Evolutionary conservation across 1,140 invertebrate genomes (phyloP).

Genomic region (Elymnias hypermnestra): DNA sequence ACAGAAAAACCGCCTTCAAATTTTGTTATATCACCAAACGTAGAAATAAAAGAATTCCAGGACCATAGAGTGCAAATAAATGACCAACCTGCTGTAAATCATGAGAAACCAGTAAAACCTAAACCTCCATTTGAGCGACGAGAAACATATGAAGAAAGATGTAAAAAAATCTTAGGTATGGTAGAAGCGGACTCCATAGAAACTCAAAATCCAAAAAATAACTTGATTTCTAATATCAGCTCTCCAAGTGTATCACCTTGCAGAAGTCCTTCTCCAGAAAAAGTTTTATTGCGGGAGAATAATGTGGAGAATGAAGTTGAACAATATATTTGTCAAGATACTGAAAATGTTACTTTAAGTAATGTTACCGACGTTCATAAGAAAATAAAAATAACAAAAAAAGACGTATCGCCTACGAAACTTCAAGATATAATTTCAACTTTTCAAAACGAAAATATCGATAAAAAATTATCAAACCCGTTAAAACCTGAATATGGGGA

Average conservation of each 20-base stretch:
- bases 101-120: constrained; percentile 33
- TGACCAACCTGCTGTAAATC: constrained; percentile 37
- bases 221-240: constrained; percentile 23
- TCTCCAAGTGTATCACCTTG: constrained; percentile 47
- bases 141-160: constrained; percentile 84
- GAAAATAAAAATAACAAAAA: constrained; percentile 20
- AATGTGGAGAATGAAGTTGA: not conserved
- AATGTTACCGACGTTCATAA: constrained; percentile 17
- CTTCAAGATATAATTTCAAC: constrained; percentile 7
- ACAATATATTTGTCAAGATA: constrained; percentile 1
- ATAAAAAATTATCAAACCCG: not conserved
- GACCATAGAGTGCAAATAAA: constrained; percentile 45
- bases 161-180: constrained; percentile 80
- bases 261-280: constrained; percentile 37
- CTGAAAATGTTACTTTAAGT: not conserved
- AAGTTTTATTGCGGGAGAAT: constrained; percentile 8
- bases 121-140: constrained; percentile 75
- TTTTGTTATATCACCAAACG: constrained; percentile 54
- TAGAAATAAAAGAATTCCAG: constrained; percentile 34
- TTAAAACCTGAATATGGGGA: no score
- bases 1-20: constrained; percentile 57
- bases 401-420: constrained; percentile 31
- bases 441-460: not conserved
- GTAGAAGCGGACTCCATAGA: constrained; percentile 57
- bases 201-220: constrained; percentile 21